Evolutionary conservation across 92 coral and sea anemone genomes (phyloP).

Genomic region (Actinernus sp.): DNA sequence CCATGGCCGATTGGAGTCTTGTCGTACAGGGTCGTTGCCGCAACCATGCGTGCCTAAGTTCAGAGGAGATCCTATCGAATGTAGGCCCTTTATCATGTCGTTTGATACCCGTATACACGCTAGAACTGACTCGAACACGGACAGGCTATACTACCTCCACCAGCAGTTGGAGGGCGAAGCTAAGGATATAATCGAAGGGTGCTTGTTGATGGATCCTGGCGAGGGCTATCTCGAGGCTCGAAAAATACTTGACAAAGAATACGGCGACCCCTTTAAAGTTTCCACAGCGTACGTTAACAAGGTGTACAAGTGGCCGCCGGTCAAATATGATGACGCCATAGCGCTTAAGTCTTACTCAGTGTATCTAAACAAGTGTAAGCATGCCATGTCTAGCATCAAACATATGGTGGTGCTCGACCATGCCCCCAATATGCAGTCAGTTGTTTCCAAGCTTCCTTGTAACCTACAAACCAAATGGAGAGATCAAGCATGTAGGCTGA

Average conservation of each 20-base stretch:
- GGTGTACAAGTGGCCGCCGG: conserved; percentile 40
- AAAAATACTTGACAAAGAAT: conserved; percentile 36
- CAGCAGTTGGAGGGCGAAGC: conserved; percentile 66
- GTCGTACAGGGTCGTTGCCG: too few relatives aligned
- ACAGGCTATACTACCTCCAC: conserved; percentile 55
- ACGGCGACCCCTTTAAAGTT: conserved; percentile 62
- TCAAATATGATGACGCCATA: conserved; percentile 30
- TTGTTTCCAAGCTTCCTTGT: conserved; percentile 51
- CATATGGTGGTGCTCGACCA: conserved; percentile 54
- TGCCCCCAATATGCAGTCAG: conserved; percentile 61
- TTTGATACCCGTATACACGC: conserved; percentile 48
- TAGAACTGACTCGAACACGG: conserved; percentile 22
- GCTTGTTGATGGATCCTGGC: conserved; percentile 41
- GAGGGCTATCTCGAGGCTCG: conserved; percentile 55
- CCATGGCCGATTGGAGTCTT: too few relatives aligned
- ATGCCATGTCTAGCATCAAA: conserved; percentile 41
- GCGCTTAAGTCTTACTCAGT: conserved; percentile 28
- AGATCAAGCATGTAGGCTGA: conserved; percentile 43
- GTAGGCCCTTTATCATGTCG: conserved; percentile 49
- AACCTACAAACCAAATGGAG: conserved; percentile 58
- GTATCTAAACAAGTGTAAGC: conserved; percentile 49
- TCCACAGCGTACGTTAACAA: conserved; percentile 58
- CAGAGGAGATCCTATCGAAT: conserved; percentile 53
- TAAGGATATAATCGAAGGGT: conserved; percentile 63
- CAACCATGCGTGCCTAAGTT: conserved; percentile 49